A percentile compares a stretch with the other conserved stretches of the same genome.
Evolutionary conservation across 2,888 invertebrate genomes (phyloP).

Genomic region (Nymphalis c-album): DNA sequence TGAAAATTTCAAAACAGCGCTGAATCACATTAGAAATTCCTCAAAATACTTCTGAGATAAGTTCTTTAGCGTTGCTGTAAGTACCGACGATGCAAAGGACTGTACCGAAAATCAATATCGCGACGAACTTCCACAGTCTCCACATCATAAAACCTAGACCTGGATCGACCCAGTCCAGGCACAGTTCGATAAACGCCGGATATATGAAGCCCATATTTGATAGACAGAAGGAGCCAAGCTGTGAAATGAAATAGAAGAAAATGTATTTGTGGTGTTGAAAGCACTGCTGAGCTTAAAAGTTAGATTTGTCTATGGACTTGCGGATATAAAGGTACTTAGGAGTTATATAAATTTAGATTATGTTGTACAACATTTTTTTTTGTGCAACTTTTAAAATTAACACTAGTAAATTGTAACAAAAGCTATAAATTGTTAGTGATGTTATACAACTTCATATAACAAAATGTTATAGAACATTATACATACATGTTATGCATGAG

Average conservation of each 20-base stretch:
- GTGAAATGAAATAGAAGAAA: slow-evolving; percentile 26
- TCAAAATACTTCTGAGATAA: slow-evolving; percentile 42
- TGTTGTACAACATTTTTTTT: no score
- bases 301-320: no score
- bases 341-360: no score
- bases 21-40: not conserved
- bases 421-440: no score
- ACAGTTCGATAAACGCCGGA: slow-evolving; percentile 56
- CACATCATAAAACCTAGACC: slow-evolving; percentile 51
- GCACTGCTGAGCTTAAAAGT: not conserved
- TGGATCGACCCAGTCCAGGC: slow-evolving; percentile 54
- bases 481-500: no score
- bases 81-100: slow-evolving; percentile 46
- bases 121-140: slow-evolving; percentile 46
- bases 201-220: slow-evolving; percentile 55
- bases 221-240: slow-evolving; percentile 56
- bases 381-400: no score
- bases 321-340: no score
- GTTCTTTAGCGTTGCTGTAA: slow-evolving; percentile 42
- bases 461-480: no score
- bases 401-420: no score
- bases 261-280: not conserved
- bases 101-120: slow-evolving; percentile 45
- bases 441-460: no score
- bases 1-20: not conserved